Evolutionary conservation across 2,888 invertebrate genomes (phyloP).

Genomic region (Seira sanloemensis): DNA sequence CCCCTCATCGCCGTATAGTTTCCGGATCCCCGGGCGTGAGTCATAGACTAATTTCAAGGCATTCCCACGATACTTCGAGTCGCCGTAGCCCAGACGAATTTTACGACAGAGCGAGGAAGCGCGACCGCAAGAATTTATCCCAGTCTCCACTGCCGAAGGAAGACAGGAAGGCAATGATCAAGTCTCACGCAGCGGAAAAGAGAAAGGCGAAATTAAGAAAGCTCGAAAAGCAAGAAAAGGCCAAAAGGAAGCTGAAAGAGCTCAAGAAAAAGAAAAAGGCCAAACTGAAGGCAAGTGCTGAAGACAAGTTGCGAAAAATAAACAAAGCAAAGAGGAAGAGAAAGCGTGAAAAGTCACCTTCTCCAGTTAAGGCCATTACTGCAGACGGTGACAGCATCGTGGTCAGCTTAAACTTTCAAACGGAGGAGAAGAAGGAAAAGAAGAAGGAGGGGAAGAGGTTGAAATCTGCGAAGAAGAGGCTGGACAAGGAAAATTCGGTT

Average conservation of each 20-base stretch:
- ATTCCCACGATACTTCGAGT: slow-evolving; percentile 19
- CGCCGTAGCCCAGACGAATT: neutral
- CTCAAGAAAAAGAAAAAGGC: slow-evolving; percentile 59
- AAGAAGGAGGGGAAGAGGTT: neutral
- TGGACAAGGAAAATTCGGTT: slow-evolving; percentile 74
- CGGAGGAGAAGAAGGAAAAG: slow-evolving; percentile 74
- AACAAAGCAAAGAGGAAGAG: slow-evolving; percentile 71
- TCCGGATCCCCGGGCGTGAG: slow-evolving; percentile 40
- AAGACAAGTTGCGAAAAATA: slow-evolving; percentile 8
- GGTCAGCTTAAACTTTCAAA: slow-evolving; percentile 93
- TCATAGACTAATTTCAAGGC: slow-evolving; percentile 29
- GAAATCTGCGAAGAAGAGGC: slow-evolving; percentile 13
- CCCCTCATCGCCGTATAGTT: slow-evolving; percentile 12
- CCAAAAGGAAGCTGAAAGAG: slow-evolving; percentile 36
- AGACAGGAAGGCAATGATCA: slow-evolving; percentile 18
- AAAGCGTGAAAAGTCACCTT: slow-evolving; percentile 77
- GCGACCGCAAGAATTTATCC: neutral
- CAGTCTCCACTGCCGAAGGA: neutral
- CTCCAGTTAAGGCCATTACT: slow-evolving; percentile 91
- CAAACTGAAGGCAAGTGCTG: slow-evolving; percentile 56
- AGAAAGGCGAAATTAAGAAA: neutral
- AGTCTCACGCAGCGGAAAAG: neutral
- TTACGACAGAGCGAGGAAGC: neutral
- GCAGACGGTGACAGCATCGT: slow-evolving; percentile 95
- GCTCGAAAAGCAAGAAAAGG: slow-evolving; percentile 1